Evolutionary conservation across 2,113 vertebrate species (phyloP), one percentile per base, ranked within the genome.

Genomic region (Trichomycterus rosablanca): DNA sequence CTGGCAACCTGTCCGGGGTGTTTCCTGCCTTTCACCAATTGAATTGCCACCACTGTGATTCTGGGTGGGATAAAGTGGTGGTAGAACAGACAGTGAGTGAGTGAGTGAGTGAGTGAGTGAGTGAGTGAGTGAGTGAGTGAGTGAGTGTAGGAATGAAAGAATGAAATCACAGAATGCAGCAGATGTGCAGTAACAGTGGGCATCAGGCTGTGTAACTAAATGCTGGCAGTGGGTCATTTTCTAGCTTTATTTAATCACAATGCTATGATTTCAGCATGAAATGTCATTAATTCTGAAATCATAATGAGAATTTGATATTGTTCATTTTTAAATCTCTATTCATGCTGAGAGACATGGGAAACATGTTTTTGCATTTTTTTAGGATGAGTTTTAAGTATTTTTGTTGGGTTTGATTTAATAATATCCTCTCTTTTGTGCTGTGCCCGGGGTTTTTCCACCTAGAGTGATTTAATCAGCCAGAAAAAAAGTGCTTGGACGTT

Each of bases 261-360:
- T 11, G 53, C 52, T 57, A 64, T 54, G 3, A 19, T 46, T 45
- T 67, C 68, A 71, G 26, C 68, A 48, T 49, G 59, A 67, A 35
- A 55, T 61, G 30, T 56, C 32, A 68, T 69, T 12, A 32, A 68
- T 52, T 45, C 50, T 68, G 58, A 69, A 81, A 46, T 62, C 59
- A 53, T 78, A 80, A 84, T 86, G 69, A 74, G 84, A 80, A 76
- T 82, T 86, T 86, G 66, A 87, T 80, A 74, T 81, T 83, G 79
- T 76, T 83, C 80, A 83, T 73, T 80, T 83, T 86, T 76, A 69
- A 82, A 83, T 84, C 82, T 71, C 75, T 67, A n/a, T 72, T 75
- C 76, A 34, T 73, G 69, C 78, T 78, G 65, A 50, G 62, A 49
- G 77, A 81, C 49, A 1, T 40, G 60, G 55, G 11, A n/a, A 40